Conservation (phyloP, 2,888 invertebrate species). For the Drosophila histrio region DNA sequence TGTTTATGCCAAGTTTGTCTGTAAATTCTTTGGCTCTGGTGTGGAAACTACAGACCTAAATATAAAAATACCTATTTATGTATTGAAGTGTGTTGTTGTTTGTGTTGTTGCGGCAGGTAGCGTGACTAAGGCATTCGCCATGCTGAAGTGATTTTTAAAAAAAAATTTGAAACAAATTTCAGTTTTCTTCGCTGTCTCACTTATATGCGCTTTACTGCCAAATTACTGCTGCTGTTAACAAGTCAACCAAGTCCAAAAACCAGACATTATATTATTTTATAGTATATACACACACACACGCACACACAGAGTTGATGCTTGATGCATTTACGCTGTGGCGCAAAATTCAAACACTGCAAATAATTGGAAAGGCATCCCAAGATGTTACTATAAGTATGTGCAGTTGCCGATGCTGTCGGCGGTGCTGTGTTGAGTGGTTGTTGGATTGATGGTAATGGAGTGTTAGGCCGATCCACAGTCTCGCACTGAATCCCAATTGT, state of each 20-base stretch:
- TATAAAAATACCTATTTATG: constrained; percentile 26
- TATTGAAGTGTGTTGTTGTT: constrained; percentile 20
- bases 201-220: constrained; percentile 45
- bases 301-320: not conserved
- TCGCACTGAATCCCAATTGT: constrained; percentile 82
- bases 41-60: constrained; percentile 35
- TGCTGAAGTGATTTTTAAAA: constrained; percentile 72
- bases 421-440: not conserved
- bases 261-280: constrained; percentile 35
- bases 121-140: constrained; percentile 77
- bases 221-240: constrained; percentile 60
- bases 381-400: constrained; percentile 33
- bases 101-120: constrained; percentile 60
- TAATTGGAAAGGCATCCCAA: constrained; percentile 71
- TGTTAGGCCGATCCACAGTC: constrained; percentile 49
- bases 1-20: constrained; percentile 34
- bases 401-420: constrained; percentile 8
- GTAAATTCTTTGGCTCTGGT: constrained; percentile 33
- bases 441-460: not conserved
- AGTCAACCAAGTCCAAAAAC: constrained; percentile 52
- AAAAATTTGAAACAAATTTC: constrained; percentile 74
- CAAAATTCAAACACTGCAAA: constrained; percentile 65
- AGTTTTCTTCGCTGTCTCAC: constrained; percentile 19
- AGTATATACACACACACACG: constrained; percentile 16
- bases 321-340: constrained; percentile 49